phyloP scores from a whole-genome alignment of 2,113 vertebrate genomes.

The Nycticebus coucang region DNA sequence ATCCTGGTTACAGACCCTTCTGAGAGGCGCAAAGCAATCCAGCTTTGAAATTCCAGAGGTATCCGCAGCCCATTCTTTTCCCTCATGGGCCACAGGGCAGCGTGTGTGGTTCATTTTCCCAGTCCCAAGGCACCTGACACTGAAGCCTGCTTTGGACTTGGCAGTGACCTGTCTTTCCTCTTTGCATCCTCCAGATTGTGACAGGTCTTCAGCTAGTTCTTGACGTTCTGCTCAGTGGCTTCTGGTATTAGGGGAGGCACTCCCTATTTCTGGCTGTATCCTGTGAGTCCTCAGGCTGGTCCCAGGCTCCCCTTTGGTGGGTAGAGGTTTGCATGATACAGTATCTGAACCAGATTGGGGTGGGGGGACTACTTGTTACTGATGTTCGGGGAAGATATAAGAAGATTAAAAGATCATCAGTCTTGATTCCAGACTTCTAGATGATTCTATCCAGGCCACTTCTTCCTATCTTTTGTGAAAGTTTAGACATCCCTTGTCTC shows the following conservation, averaged over 20 bases:
- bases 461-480: not conserved
- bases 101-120: rapidly evolving
- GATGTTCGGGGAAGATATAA: not conserved
- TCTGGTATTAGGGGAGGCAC: not conserved
- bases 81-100: not conserved
- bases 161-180: not conserved
- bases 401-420: not conserved
- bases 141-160: not conserved
- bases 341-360: not conserved
- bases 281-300: not conserved
- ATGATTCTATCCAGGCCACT: not conserved
- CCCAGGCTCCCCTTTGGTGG: not conserved
- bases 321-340: not conserved
- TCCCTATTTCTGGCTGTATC: not conserved
- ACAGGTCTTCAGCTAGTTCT: not conserved
- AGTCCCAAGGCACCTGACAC: not conserved
- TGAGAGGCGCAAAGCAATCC: not conserved
- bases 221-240: not conserved
- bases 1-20: not conserved
- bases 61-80: not conserved
- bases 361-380: not conserved
- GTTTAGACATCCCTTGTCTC: not conserved
- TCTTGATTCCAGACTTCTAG: not conserved
- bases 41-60: not conserved
- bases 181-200: not conserved